Evolutionary conservation across 2,888 invertebrate species (phyloP), one percentile per base, ranked within the genome.

Genomic region (Trypoxylon attenuatum): DNA sequence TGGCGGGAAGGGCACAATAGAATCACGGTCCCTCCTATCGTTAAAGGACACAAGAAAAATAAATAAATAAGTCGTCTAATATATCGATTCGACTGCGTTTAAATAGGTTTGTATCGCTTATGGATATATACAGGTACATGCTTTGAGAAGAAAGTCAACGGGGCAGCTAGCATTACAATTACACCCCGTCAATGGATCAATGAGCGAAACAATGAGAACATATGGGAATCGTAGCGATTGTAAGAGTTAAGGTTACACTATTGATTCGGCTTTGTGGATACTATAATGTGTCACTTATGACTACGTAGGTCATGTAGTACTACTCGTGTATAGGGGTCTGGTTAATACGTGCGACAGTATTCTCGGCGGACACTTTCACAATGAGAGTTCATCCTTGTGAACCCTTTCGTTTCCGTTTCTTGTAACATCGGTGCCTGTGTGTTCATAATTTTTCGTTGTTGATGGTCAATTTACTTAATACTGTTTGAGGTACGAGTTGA

Each of bases 231-330:
- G 61, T 47, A 54, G 50, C 49, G 67, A 71, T 73, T 63, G 62
- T 62, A 59, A 75, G 58, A 80, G 76, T 74, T 80, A 80, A 80
- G 79, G 80, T 81, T 80, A 74, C 65, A 61, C 66, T 81, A 82
- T 82, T 73, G 82, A 82, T 83, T 82, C 68, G 55, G 64, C 51
- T 74, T 76, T 62, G 29, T 65, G 66, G 58, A 45, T 71, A 63
- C 46, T 38, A 41, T 39, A 60, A 71, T 62, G 46, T 63, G 53
- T 67, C 58, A 43, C 67, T 33, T 66, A 67, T 52, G 57, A 51
- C 47, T 65, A 64, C 62, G 60, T 55, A 22, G 29, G 33, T 54
- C 46, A 27, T 42, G 47, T 15, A 54, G 46, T 54, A 46, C 46
- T 62, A 58, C 29, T 65, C 51, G 46, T 55, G 41, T 54, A 60